Evolutionary conservation across 2,113 vertebrate species (phyloP), one percentile per base, ranked within the genome.

Genomic region (Paraplagusia blochii): DNA sequence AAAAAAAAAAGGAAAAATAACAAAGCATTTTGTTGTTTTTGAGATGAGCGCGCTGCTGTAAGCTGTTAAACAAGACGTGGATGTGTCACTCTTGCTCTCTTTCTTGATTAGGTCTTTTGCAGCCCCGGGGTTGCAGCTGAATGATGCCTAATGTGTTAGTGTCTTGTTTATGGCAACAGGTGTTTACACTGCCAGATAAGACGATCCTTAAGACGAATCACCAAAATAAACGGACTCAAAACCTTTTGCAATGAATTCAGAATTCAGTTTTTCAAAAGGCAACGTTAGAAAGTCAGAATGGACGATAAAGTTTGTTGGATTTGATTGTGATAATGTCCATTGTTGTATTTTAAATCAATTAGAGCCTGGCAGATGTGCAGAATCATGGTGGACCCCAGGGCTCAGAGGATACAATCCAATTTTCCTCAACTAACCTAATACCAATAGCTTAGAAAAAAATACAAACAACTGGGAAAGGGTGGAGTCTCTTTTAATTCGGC

Each of bases 371-470:
- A 83, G 82, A 80, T 70, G 87, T 76, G 80, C 86, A 88, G 65
- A 82, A 84, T 67, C 90, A 88, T 68, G 71, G 81, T 85, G 90
- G 88, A 89, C 92, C 89, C 76, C 82, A 76, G 88, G 90, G 89
- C 88, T 89, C 87, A 84, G 88, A 79, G 80, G 74, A 79, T 66
- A 88, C 90, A 95, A 95, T 91, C 81, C 83, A 85, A 95, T 98
- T 95, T 86, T 86, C 65, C 82, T 88, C 90, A 88, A 88, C 85
- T 88, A 88, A 89, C 75, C 69, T 93, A 97, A 98, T 92, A 76
- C 55, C 76, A 95, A 98, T 97, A 97, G 76, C 33, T 35, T 40
- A 50, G 75, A 69, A 79, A 72, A 80, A 89, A 83, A 73, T 73
- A 72, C 69, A 71, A 72, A 69, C 72, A 49, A 63, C 63, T 2